Evolutionary conservation across 1,140 invertebrate genomes (phyloP).

Genomic region (Meloidogyne exigua): DNA sequence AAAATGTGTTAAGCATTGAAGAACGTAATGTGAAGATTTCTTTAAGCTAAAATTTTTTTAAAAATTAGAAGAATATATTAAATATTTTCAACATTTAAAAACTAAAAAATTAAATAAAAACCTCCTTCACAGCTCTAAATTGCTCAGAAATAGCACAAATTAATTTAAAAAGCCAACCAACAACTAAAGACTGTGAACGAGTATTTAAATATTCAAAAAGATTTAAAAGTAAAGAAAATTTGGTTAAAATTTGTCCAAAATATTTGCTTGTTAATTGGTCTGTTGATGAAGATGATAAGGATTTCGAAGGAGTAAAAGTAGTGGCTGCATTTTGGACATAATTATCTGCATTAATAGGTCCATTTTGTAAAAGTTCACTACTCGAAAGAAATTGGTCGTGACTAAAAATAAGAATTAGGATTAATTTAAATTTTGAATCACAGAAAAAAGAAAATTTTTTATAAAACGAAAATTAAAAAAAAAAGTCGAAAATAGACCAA

Average conservation of each 20-base stretch:
- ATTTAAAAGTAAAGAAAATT: conserved; percentile 13
- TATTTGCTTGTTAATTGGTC: conserved; percentile 23
- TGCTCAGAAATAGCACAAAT: neutral
- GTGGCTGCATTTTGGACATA: neutral
- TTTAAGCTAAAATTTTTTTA: conserved; percentile 14
- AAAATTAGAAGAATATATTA: neutral
- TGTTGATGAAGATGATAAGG: neutral
- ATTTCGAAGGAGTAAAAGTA: neutral
- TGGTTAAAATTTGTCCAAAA: conserved; percentile 29
- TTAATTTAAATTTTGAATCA: too few relatives aligned
- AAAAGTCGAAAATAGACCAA: neutral
- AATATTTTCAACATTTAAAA: neutral
- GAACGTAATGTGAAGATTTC: conserved; percentile 16
- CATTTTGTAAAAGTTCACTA: conserved; percentile 27
- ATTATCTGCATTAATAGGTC: neutral
- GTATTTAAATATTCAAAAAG: conserved; percentile 6
- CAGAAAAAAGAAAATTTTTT: conserved; percentile 15
- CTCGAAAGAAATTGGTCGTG: conserved; percentile 33
- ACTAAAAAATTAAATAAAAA: conserved; percentile 15
- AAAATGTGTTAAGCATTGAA: conserved; percentile 14
- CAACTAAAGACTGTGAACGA: neutral
- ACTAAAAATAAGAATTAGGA: conserved; percentile 12
- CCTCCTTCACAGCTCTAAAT: conserved; percentile 16
- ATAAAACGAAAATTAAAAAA: conserved; percentile 11
- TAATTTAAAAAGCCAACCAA: conserved; percentile 21